Conservation (phyloP, 2,797 vertebrate genomes). For the Sandelia bainsii region DNA sequence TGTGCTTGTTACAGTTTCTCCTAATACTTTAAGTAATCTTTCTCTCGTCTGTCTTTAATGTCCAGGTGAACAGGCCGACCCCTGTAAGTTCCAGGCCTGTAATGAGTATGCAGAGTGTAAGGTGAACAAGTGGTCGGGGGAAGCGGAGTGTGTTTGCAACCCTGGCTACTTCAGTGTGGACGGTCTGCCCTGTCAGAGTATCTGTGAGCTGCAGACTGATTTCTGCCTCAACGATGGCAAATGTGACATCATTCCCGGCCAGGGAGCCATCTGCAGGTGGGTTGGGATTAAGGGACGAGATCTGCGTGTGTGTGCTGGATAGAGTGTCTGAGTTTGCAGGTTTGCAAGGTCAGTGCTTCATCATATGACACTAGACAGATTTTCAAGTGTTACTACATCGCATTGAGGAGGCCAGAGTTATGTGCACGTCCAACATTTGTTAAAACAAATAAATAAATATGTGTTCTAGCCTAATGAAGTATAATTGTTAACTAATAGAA, state of each 20-base stretch:
- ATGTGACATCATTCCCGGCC: conserved; percentile 94
- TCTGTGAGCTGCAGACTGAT: conserved; percentile 92
- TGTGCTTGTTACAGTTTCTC: no score
- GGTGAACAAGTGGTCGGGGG: conserved; percentile 93
- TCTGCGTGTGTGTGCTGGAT: conserved; percentile 1
- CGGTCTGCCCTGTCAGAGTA: conserved; percentile 92
- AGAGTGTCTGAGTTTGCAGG: conserved; percentile 31
- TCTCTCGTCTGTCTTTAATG: conserved; percentile 15
- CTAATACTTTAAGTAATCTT: no score
- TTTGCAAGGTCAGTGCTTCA: conserved; percentile 17
- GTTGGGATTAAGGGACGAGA: conserved; percentile 57
- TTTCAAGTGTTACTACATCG: conserved; percentile 8
- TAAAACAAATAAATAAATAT: conserved; percentile 1
- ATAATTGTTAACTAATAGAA: conserved; percentile 9
- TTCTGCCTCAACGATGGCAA: conserved; percentile 98
- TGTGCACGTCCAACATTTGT: not conserved
- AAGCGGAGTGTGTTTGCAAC: conserved; percentile 93
- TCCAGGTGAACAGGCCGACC: conserved; percentile 93
- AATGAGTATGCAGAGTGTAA: conserved; percentile 94
- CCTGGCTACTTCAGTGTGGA: conserved; percentile 94
- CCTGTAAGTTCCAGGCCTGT: conserved; percentile 98
- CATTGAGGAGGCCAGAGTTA: not conserved
- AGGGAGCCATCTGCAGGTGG: conserved; percentile 98
- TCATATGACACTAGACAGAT: conserved; percentile 32
- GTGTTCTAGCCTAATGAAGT: not conserved